phyloP scores from a whole-genome alignment of 2,113 vertebrate genomes.

The Ceyx cyanopectus region DNA sequence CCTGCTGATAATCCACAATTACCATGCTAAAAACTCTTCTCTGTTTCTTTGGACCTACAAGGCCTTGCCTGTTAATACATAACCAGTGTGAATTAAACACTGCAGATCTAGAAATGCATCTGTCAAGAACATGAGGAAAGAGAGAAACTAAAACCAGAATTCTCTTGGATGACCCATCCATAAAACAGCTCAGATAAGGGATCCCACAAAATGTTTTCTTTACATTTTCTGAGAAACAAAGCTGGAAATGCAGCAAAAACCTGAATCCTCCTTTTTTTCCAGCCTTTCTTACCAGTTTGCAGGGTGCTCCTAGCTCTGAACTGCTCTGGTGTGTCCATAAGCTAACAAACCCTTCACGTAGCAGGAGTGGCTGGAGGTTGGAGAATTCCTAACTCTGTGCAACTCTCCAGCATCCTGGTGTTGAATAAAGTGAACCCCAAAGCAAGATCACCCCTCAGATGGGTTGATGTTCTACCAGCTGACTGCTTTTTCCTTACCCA shows the following conservation, averaged over 20 bases:
- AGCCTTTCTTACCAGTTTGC: neutral
- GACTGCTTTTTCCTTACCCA: neutral
- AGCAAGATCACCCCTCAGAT: neutral
- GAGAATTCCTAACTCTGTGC: rapidly evolving
- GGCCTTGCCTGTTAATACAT: neutral
- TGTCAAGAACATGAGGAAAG: neutral
- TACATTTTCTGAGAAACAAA: neutral
- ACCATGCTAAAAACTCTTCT: neutral
- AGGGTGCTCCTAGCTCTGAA: neutral
- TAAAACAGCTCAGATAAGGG: neutral
- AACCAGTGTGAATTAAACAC: neutral
- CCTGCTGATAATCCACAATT: neutral
- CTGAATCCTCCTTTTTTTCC: neutral
- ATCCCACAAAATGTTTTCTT: neutral
- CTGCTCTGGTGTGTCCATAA: neutral
- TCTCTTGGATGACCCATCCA: neutral
- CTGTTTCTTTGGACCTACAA: neutral
- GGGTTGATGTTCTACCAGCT: neutral
- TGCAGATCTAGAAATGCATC: neutral
- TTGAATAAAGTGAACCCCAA: neutral
- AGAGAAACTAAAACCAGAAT: neutral
- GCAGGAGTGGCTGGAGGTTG: neutral
- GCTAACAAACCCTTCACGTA: neutral
- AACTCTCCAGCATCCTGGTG: neutral
- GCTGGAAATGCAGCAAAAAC: neutral